Base-by-base conservation (phyloP, 1,140 invertebrate species). In the Drosophila equinoxialis region DNA sequence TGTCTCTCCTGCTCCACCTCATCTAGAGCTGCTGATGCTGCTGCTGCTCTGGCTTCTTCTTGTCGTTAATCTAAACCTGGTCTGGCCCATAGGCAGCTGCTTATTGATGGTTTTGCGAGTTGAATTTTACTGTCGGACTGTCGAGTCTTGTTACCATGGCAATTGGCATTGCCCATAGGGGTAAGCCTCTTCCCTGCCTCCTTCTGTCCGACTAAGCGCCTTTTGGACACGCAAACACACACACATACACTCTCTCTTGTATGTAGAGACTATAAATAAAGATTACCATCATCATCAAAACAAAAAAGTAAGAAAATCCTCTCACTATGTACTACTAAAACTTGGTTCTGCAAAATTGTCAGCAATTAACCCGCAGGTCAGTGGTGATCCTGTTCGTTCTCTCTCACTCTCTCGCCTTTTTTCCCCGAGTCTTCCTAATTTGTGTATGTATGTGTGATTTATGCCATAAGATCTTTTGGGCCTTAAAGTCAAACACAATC, bases 341-440 rank as follows among this genome's bases (percentile, higher is more conserved):
- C 72, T 42, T 45, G 42, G 67, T 66, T 58, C 61, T 64, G 61
- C 69, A 39, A 83, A 87, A 89, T 87, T 87, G 83, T 87, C 84
- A 87, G 83, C 83, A 87, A 87, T 87, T 87, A 87, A 87, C 83
- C 83, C 79, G 62, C 71, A 70, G 81, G 81, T 84, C 81, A 87
- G 68, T 69, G 1, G 0, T 51, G 45, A 51, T 20, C 45, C 45
- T 51, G 45, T 51, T 51, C 8, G 20, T 48, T 37, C n/a, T n/a
- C 35, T 37, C 35, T 37, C 7, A 5, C 45, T 23, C 17, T 11
- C 45, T 11, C 45, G 3, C 35, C 54, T 65, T 71, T 68, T 60
- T 14, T 14, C 30, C 48, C 23, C 54, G 55, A 65, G 14, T 55
- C 61, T 30, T 30, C 30, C 30, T 30, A 3, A 6, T 30, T 30